Base-by-base conservation (phyloP, 1,140 invertebrate species). In the Ectropis grisescens region DNA sequence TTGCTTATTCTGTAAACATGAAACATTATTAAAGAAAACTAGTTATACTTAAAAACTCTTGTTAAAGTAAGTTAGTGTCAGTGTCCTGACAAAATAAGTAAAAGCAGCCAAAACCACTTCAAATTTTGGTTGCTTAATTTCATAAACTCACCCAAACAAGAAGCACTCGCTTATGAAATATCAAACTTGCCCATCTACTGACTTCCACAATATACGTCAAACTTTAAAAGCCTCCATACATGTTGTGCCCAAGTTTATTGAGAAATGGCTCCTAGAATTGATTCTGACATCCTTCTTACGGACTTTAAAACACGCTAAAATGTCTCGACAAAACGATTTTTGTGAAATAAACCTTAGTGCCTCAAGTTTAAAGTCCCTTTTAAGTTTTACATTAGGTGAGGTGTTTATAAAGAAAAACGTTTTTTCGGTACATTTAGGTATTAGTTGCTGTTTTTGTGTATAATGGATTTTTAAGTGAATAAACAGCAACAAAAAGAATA, bases 381-480 rank as follows among this genome's bases (percentile, higher is more conserved):
- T n/a, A n/a, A 9, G 9, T n/a, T 11, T 1, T 36, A 23, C 11
- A n/a, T n/a, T n/a, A n/a, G n/a, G 12, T 2, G 34, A 53, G 40
- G 37, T 36, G 50, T 47, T 57, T 53, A 44, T 58, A 49, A 40
- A 56, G 52, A 51, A 68, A 64, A 44, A 51, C 50, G 53, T 44
- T 24, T 53, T 54, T 54, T 58, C 68, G 50, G n/a, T n/a, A 72
- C 61, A 62, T 72, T 69, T 72, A n/a, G n/a, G n/a, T n/a, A 72
- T 76, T 68, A 72, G 59, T 64, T 59, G 59, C 44, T 60, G 51
- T 70, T n/a, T 70, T 70, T 70, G 56, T 48, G 54, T 65, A 64
- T 75, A 72, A 76, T 76, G 71, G 68, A 66, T 76, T 76, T 76
- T 72, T 72, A 76, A 76, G 61, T 76, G 71, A 76, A 71, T 72